These are phyloP conservation scores for Calameuta idolon DNA, from an alignment of 2,888 invertebrate species.

Conservation along the genomic window DNA sequence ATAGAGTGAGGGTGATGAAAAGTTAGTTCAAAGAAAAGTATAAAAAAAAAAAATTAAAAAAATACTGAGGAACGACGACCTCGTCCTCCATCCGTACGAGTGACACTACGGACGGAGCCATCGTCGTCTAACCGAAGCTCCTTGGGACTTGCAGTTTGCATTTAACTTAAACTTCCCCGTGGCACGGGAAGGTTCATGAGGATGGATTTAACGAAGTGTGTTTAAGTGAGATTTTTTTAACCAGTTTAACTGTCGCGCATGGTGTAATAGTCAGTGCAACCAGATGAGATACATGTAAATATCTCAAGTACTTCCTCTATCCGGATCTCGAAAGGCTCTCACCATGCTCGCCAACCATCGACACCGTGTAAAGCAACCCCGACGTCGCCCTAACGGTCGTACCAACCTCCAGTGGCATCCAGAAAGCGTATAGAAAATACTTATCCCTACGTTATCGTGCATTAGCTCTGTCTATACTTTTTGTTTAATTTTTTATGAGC, in stretches of 20 bases:
- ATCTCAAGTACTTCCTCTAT: background rate
- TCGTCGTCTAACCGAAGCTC: conserved; percentile 41
- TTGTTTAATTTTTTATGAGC: background rate
- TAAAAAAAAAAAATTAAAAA: conserved; percentile 29
- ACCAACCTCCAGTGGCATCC: conserved; percentile 18
- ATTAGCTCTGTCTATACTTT: background rate
- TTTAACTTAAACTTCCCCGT: conserved; percentile 54
- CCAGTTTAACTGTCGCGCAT: conserved; percentile 62
- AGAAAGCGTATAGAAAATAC: background rate
- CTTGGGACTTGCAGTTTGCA: conserved; percentile 66
- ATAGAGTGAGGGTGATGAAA: background rate
- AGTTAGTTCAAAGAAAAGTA: conserved; percentile 22
- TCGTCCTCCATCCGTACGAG: conserved; percentile 4
- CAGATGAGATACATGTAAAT: conserved; percentile 12
- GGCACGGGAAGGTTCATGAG: conserved; percentile 46
- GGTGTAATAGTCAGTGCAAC: conserved; percentile 52
- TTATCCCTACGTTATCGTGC: background rate
- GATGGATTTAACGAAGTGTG: conserved; percentile 62
- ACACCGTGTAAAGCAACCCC: conserved; percentile 9
- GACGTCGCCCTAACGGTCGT: conserved; percentile 16
- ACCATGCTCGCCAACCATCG: conserved; percentile 10
- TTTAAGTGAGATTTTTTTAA: conserved; percentile 63
- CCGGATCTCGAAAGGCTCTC: conserved; percentile 5
- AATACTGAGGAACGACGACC: conserved; percentile 40
- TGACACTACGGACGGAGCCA: conserved; percentile 29